Conservation (phyloP, 2,888 invertebrate genomes). For the Rapana venosa region DNA sequence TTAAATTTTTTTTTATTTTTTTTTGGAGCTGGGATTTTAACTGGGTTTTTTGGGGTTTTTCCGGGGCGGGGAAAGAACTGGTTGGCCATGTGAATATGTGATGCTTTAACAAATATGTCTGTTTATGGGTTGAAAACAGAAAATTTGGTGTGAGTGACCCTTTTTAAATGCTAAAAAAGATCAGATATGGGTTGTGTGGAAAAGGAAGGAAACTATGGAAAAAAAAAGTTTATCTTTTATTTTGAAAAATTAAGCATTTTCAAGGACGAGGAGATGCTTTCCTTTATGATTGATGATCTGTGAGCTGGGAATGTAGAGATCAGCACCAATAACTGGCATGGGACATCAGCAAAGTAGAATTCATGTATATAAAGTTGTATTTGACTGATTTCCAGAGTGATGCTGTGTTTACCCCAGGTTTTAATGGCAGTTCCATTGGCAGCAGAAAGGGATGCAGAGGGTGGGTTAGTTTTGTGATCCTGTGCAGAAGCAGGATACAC, state of each 20-base stretch:
- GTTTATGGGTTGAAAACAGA: constrained; percentile 12
- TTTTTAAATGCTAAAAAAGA: constrained; percentile 14
- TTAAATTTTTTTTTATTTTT: no score
- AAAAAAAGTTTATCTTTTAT: background rate
- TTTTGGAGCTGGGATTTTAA: constrained; percentile 65
- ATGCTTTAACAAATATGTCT: constrained; percentile 36
- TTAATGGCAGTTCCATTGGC: constrained; percentile 29
- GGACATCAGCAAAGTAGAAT: constrained; percentile 31
- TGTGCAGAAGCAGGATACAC: constrained; percentile 40
- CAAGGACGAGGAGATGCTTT: constrained; percentile 13
- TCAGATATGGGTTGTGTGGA: constrained; percentile 26
- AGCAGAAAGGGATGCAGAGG: constrained; percentile 4
- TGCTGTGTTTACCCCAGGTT: constrained; percentile 25
- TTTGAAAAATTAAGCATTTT: constrained; percentile 28
- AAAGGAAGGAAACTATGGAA: background rate
- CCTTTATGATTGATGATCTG: constrained; percentile 13
- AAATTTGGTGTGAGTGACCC: constrained; percentile 35
- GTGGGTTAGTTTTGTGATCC: constrained; percentile 13
- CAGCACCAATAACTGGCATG: constrained; percentile 30
- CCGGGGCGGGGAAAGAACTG: constrained; percentile 64
- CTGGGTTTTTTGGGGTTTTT: constrained; percentile 72
- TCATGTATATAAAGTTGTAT: constrained; percentile 2
- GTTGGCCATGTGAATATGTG: constrained; percentile 61
- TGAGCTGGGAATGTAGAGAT: constrained; percentile 6
- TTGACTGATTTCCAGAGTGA: constrained; percentile 13